These are phyloP conservation scores for Pseudomyrmex concolor DNA, from an alignment of 1,140 invertebrate genomes.

Conservation along the genomic window DNA sequence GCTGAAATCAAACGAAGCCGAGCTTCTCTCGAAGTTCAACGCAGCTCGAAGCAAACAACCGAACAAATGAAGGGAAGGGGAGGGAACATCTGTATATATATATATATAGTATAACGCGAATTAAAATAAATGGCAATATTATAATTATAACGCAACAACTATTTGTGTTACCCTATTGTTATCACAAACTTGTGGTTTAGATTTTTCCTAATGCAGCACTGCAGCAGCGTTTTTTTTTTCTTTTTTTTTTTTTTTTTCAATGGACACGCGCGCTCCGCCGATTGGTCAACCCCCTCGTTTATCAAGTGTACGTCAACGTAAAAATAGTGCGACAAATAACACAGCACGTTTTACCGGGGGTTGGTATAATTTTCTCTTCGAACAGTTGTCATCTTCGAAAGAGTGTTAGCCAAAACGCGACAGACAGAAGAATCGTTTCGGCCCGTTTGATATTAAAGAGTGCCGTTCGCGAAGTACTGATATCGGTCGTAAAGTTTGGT, in stretches of 20 bases:
- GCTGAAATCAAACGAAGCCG: constrained; percentile 8
- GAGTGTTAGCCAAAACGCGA: constrained; percentile 37
- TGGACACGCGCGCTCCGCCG: neutral
- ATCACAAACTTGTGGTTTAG: constrained; percentile 1
- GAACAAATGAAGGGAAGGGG: neutral
- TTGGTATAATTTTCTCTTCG: constrained; percentile 38
- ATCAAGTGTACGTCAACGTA: constrained; percentile 63
- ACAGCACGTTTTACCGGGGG: constrained; percentile 36
- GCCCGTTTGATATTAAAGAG: constrained; percentile 86
- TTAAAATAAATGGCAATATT: constrained; percentile 34
- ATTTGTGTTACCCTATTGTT: constrained; percentile 34
- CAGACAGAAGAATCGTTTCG: constrained; percentile 43
- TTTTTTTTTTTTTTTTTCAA: too few species aligned
- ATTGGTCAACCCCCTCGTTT: constrained; percentile 16
- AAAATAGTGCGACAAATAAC: constrained; percentile 68
- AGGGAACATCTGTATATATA: too few species aligned
- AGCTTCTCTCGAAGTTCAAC: constrained; percentile 22
- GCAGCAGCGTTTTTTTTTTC: too few species aligned
- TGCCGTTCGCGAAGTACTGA: constrained; percentile 99
- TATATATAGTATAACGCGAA: constrained; percentile 13
- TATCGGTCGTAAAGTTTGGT: constrained; percentile 99
- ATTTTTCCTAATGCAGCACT: constrained; percentile 10
- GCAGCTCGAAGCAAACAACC: constrained; percentile 12
- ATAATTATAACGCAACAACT: constrained; percentile 41
- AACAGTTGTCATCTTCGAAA: constrained; percentile 2